These are phyloP conservation scores for Mergus octosetaceus DNA, from an alignment of 2,797 vertebrate species.

Conservation along the genomic window DNA sequence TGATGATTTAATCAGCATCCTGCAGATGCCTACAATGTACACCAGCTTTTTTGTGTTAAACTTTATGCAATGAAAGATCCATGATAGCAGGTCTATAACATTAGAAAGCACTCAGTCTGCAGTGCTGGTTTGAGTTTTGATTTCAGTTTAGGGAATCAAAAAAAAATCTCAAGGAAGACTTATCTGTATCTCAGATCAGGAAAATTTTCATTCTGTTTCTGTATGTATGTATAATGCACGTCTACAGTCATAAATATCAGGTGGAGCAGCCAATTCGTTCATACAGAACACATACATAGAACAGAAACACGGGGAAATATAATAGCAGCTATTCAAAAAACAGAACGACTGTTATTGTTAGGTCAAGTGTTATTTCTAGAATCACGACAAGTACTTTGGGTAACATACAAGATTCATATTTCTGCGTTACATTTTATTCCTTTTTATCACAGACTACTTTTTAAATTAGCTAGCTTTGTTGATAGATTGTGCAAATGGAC, in stretches of 20 bases:
- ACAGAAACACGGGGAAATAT: neutral
- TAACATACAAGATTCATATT: neutral
- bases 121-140: conserved; percentile 22
- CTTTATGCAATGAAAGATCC: neutral
- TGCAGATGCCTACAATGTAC: neutral
- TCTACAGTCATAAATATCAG: conserved; percentile 40
- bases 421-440: neutral
- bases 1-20: neutral
- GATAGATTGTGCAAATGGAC: neutral
- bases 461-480: neutral
- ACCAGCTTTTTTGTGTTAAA: conserved; percentile 27
- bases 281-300: neutral
- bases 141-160: conserved; percentile 39
- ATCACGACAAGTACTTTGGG: neutral
- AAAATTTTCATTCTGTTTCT: conserved; percentile 29
- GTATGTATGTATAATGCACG: neutral
- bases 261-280: conserved; percentile 22
- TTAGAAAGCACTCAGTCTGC: neutral
- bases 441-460: neutral
- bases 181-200: neutral
- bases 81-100: neutral
- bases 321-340: neutral
- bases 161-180: conserved; percentile 11
- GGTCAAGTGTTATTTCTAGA: neutral
- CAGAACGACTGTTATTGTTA: neutral